Percentiles rank a stretch among this genome's conserved stretches.
phyloP scores from a whole-genome alignment of 92 coral and sea anemone species.

The Phenganax subtilis region DNA sequence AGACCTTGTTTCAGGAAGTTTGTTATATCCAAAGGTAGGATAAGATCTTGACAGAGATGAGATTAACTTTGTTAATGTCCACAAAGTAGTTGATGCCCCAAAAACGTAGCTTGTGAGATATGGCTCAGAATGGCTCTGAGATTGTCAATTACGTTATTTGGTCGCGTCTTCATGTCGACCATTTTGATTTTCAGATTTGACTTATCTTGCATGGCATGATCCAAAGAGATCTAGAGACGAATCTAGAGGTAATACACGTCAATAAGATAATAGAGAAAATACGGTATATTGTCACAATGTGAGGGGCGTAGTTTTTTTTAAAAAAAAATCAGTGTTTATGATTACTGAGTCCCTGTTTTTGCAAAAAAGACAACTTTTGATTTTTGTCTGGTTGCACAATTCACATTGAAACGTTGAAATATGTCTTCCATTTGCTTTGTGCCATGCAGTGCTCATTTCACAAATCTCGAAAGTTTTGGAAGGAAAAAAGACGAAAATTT shows the following conservation, averaged over 20 bases:
- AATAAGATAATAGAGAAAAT: not conserved
- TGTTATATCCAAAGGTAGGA: conserved; percentile 31
- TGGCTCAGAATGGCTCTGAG: no score
- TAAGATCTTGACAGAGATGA: not conserved
- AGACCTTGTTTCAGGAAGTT: conserved; percentile 71
- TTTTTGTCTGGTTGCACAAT: no score
- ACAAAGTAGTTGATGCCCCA: no score
- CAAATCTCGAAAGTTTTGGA: conserved; percentile 66
- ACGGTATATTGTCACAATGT: not conserved
- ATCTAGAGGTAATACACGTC: conserved; percentile 54
- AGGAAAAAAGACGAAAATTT: conserved; percentile 83
- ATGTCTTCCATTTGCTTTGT: not conserved
- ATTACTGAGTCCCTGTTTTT: no score
- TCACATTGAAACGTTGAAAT: not conserved
- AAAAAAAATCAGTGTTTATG: not conserved
- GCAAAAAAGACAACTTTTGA: no score
- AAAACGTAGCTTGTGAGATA: no score
- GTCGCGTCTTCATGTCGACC: not conserved
- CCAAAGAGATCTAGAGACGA: conserved; percentile 75
- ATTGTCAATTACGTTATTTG: not conserved
- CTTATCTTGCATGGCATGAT: conserved; percentile 75
- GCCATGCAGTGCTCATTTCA: conserved; percentile 54
- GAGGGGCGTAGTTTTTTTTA: not conserved
- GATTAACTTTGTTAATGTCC: no score
- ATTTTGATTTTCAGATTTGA: conserved; percentile 54